A percentile compares a stretch with the other conserved stretches of the same genome.
phyloP scores from a whole-genome alignment of 2,113 vertebrate species.

The Neotoma lepida region DNA sequence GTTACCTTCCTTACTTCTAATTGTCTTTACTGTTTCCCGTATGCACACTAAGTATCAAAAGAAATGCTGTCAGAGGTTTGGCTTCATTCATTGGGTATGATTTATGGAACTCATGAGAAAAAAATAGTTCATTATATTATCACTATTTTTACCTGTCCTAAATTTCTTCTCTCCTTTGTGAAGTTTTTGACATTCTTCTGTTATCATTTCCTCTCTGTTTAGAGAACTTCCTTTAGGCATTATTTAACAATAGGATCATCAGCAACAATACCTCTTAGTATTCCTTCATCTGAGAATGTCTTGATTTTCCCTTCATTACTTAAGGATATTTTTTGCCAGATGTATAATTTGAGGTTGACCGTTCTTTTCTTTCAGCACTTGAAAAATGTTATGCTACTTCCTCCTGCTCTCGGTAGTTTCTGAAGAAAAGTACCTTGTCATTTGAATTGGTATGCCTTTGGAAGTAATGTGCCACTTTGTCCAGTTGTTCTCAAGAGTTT shows the following conservation, averaged over 20 bases:
- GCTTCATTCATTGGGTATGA: constrained; percentile 11
- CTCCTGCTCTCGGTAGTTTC: constrained; percentile 19
- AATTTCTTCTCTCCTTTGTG: constrained; percentile 57
- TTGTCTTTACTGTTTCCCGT: constrained; percentile 22
- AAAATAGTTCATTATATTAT: constrained; percentile 48
- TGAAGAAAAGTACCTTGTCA: constrained; percentile 50
- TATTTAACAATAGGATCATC: constrained; percentile 22
- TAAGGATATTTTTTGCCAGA: constrained; percentile 59
- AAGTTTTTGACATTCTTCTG: neutral
- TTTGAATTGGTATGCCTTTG: constrained; percentile 28
- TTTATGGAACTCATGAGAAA: constrained; percentile 23
- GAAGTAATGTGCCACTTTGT: constrained; percentile 37
- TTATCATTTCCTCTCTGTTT: constrained; percentile 57
- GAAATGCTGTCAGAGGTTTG: constrained; percentile 32
- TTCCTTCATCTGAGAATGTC: constrained; percentile 59
- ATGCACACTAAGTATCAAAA: constrained; percentile 6
- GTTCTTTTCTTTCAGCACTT: constrained; percentile 68
- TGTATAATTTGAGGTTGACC: constrained; percentile 55
- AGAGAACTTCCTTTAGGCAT: constrained; percentile 50
- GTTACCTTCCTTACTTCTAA: neutral
- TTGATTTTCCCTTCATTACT: constrained; percentile 60
- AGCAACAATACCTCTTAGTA: constrained; percentile 41
- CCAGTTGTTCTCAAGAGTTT: constrained; percentile 17
- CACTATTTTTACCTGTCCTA: constrained; percentile 25
- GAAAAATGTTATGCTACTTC: constrained; percentile 65